Evolutionary conservation across 2,888 invertebrate species (phyloP), one percentile per base, ranked within the genome.

Genomic region (Argynnis bischoffii): DNA sequence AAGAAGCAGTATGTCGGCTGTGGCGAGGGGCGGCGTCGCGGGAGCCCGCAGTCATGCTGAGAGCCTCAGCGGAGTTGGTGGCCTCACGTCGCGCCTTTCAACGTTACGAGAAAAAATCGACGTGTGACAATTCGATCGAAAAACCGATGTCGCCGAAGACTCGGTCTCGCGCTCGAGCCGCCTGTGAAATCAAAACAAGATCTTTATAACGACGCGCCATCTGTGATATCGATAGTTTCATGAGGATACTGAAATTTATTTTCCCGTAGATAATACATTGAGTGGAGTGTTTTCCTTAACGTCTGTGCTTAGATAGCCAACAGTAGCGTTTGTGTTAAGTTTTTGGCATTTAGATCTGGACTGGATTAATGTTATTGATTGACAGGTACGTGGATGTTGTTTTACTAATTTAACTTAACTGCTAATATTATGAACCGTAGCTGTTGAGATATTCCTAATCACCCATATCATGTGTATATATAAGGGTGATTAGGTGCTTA

Each of bases 11-110:
- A 90, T 89, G 90, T 88, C 90, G 88, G 89, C 81, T 83, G 84
- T 81, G 75, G 77, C 85, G 85, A 89, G 90, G 91, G 91, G 90
- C 89, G 90, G 84, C 91, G 86, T 84, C 88, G 90, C 90, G 90
- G 92, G 92, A 89, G 89, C 89, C 83, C 87, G 89, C 92, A 92
- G 92, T 92, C 92, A 92, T 92, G 92, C 92, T 92, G 92, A 87
- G 92, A 87, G 77, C 81, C 88, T 92, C 92, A 87, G 90, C 90
- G 85, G 86, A 88, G 87, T 79, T 85, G 87, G 86, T 86, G 92
- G 90, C 86, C 88, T 84, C 90, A 90, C 85, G 90, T 85, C 88
- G 92, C 89, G 92, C 82, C 80, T 88, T 86, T 85, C 86, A 84
- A 78, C 81, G 79, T 79, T 82, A 82, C 87, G 85, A 84, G 81